Base-by-base conservation (phyloP, 1,140 invertebrate species). In the Nixonia krombeini region DNA sequence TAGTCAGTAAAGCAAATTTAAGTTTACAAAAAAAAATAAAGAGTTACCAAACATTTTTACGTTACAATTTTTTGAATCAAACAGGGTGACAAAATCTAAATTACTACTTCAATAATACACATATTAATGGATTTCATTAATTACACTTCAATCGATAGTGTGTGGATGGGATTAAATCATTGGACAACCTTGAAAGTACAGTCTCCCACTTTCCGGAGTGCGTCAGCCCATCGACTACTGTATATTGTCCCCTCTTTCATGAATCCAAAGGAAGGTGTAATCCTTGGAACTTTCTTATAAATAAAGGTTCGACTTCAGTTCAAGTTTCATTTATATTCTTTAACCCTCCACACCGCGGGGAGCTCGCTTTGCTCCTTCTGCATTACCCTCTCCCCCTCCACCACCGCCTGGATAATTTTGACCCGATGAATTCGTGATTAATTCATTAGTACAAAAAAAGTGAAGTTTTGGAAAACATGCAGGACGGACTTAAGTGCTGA, bases 271-370 rank as follows among this genome's bases (percentile, higher is more conserved):
- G 78, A 76, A 82, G 79, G 78, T 66, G 69, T 72, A 50, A 80
- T 78, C 76, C 79, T 83, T 80, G 79, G 73, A 59, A 73, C 76
- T 81, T 81, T 82, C 80, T 82, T 83, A 83, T 83, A 83, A 82
- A 81, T 83, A 67, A 79, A 82, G 76, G 73, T 78, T 72, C 70
- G 25, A 52, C 56, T 52, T 45, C 26, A 47, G 29, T 50, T 74
- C 49, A 59, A 49, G 67, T 56, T 69, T 72, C 79, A 82, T 67
- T 80, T 78, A 61, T 62, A 73, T 78, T 65, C 70, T 63, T 62
- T 72, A 77, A 70, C 75, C 80, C 74, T 65, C 65, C 49, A 49
- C 55, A 42, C 15, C 63, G 65, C 50, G 49, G 33, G 51, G 47
- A 59, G 44, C 51, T 6, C 23, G 17, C 26, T 16, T 53, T 50